Conservation (phyloP, 2,888 invertebrate species). For the Dromius quadrimaculatus region DNA sequence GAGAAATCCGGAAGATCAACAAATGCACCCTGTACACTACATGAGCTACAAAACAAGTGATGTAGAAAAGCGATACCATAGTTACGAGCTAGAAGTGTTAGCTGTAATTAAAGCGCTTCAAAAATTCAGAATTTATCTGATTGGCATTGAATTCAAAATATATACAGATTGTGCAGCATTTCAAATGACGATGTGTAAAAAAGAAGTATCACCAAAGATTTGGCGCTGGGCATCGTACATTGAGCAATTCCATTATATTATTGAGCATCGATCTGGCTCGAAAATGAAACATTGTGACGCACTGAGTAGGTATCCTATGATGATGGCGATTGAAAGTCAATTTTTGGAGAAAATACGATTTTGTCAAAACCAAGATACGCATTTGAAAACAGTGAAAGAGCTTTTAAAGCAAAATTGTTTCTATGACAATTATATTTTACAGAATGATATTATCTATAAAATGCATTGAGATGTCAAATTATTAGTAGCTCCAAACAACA, state of each 20-base stretch:
- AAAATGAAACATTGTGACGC: conserved; percentile 28
- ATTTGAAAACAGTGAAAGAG: conserved; percentile 5
- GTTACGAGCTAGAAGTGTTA: too few relatives aligned
- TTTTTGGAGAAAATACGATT: conserved; percentile 18
- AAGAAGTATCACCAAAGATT: too few relatives aligned
- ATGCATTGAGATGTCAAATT: conserved; percentile 44
- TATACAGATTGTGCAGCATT: too few relatives aligned
- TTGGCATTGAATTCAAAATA: too few relatives aligned
- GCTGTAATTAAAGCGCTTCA: too few relatives aligned
- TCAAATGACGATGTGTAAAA: too few relatives aligned
- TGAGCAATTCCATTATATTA: neutral
- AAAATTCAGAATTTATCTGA: too few relatives aligned
- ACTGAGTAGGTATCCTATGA: conserved; percentile 24
- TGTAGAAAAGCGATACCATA: too few relatives aligned
- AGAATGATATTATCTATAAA: conserved; percentile 47
- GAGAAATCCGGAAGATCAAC: too few relatives aligned
- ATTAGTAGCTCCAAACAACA: conserved; percentile 34
- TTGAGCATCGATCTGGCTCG: neutral
- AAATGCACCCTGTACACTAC: too few relatives aligned
- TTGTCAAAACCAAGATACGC: conserved; percentile 53
- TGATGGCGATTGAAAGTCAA: neutral
- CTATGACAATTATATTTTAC: conserved; percentile 11
- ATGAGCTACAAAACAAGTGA: too few relatives aligned
- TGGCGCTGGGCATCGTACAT: too few relatives aligned
- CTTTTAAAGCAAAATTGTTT: neutral